Conservation (phyloP, 2,888 invertebrate species). For the Clanis bilineata region DNA sequence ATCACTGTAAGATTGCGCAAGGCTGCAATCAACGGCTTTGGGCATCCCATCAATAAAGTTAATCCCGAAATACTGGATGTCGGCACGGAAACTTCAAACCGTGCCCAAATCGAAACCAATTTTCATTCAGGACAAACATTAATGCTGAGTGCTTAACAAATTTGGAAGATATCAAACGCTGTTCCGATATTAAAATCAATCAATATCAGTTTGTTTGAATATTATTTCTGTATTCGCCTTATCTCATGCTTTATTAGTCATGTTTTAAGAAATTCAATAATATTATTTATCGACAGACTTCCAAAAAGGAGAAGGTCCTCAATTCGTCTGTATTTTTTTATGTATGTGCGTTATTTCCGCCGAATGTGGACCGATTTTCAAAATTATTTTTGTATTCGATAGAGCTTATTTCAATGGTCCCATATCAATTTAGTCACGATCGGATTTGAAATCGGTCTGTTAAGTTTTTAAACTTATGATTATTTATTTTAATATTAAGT, state of each 20-base stretch:
- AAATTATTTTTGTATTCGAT: too few species aligned
- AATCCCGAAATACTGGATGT: slow-evolving; percentile 38
- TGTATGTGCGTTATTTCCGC: too few species aligned
- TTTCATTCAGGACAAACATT: neutral
- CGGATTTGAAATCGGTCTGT: too few species aligned
- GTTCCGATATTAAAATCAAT: neutral
- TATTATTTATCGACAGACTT: too few species aligned
- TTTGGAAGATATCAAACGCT: neutral
- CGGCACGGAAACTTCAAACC: slow-evolving; percentile 29
- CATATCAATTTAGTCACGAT: too few species aligned
- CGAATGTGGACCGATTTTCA: too few species aligned
- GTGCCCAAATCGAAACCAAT: slow-evolving; percentile 5
- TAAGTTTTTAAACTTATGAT: too few species aligned
- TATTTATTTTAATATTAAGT: too few species aligned
- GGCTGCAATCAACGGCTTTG: slow-evolving; percentile 29
- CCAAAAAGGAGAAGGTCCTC: too few species aligned
- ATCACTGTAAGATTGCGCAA: slow-evolving; percentile 25
- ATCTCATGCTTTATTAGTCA: neutral
- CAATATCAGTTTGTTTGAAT: neutral
- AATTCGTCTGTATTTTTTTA: too few species aligned
- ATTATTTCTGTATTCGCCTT: neutral
- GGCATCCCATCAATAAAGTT: slow-evolving; percentile 41
- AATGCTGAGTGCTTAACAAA: neutral
- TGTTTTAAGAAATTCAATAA: too few species aligned
- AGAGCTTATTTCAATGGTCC: too few species aligned